These are phyloP conservation scores for Daptonema setosum DNA, from an alignment of 2,888 invertebrate species.

Conservation along the genomic window DNA sequence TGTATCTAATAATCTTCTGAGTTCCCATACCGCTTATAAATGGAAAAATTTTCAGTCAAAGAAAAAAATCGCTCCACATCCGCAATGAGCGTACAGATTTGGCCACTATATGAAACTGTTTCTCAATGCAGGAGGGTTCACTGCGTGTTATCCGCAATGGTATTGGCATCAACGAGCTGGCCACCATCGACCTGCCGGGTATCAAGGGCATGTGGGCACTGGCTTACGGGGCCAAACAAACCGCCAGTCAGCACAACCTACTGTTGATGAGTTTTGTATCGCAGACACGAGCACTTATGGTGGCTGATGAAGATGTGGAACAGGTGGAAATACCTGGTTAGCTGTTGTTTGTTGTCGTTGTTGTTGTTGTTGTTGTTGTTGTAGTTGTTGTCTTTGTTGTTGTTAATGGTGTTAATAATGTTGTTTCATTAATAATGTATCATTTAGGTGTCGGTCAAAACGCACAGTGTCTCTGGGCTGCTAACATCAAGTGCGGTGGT, in stretches of 20 bases:
- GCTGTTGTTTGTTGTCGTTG: neutral
- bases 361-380: neutral
- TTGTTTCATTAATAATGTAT: too few relatives aligned
- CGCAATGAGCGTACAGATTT: too few relatives aligned
- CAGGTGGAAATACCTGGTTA: constrained; percentile 44
- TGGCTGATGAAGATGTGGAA: constrained; percentile 88
- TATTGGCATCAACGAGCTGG: constrained; percentile 68
- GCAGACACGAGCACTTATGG: constrained; percentile 51
- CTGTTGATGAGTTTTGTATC: constrained; percentile 86
- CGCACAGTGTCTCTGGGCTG: too few relatives aligned
- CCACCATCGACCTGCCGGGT: constrained; percentile 81
- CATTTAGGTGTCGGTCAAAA: too few relatives aligned
- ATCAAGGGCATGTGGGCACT: constrained; percentile 88
- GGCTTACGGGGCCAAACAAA: neutral
- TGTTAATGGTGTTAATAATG: too few relatives aligned
- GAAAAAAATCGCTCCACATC: too few relatives aligned
- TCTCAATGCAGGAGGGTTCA: constrained; percentile 84
- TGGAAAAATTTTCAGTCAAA: too few relatives aligned
- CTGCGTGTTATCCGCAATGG: constrained; percentile 89
- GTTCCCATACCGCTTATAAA: too few relatives aligned
- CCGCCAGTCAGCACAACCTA: constrained; percentile 49
- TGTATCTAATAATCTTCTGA: neutral
- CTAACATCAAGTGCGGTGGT: too few relatives aligned
- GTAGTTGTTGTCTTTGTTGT: too few relatives aligned
- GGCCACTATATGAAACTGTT: too few relatives aligned